Conservation (phyloP, 37 sponge, comb jelly and placozoan species). For the Eunapius fragilis region DNA sequence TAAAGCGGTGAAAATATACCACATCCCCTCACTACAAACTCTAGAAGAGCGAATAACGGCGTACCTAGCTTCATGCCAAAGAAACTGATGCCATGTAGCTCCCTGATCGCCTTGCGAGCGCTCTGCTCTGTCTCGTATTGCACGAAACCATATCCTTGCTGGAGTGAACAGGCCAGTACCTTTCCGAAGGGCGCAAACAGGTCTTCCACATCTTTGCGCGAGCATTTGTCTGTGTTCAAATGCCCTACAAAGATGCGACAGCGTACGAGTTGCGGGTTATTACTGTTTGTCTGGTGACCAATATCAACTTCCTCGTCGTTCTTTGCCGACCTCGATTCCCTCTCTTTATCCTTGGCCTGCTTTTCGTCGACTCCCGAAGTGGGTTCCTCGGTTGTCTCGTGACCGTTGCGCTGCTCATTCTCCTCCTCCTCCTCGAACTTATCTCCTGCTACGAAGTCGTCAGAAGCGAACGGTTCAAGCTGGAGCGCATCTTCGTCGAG, state of each 20-base stretch:
- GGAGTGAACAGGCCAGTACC: constrained; percentile 26
- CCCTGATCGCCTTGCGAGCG: constrained; percentile 43
- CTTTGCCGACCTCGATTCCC: not conserved
- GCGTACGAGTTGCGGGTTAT: constrained; percentile 24
- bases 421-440: not conserved
- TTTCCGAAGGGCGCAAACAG: constrained; percentile 49
- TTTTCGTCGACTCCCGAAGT: not conserved
- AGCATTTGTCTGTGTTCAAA: constrained; percentile 38
- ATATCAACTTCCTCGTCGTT: not conserved
- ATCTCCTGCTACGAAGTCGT: not conserved
- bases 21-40: too few species aligned
- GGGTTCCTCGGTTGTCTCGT: not conserved
- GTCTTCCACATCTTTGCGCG: constrained; percentile 12
- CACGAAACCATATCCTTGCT: constrained; percentile 74
- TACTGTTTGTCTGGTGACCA: constrained; percentile 26
- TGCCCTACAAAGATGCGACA: constrained; percentile 67
- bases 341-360: not conserved
- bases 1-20: too few species aligned
- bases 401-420: not conserved
- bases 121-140: constrained; percentile 46
- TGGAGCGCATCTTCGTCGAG: constrained; percentile 25
- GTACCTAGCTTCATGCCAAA: constrained; percentile 60
- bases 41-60: too few species aligned
- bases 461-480: constrained; percentile 6
- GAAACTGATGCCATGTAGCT: constrained; percentile 36